Evolutionary conservation across 2,888 invertebrate species (phyloP).

Genomic region (Andrena marginata): DNA sequence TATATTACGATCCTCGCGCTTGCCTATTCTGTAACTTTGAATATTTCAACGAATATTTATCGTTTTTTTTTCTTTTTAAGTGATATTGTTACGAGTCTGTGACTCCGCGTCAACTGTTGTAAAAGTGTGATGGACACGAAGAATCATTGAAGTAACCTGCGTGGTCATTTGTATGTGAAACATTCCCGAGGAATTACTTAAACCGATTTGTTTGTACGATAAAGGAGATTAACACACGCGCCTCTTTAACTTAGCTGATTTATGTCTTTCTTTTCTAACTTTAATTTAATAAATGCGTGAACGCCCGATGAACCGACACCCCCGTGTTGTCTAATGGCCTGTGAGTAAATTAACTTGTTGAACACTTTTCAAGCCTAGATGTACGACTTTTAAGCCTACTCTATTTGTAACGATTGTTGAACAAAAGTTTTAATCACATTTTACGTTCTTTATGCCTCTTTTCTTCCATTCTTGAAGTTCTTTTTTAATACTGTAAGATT

Average conservation of each 20-base stretch:
- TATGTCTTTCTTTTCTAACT: slow-evolving; percentile 5
- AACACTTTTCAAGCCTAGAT: slow-evolving; percentile 36
- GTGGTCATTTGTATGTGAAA: slow-evolving; percentile 35
- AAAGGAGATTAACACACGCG: background rate
- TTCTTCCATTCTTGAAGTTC: no score
- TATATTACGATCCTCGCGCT: slow-evolving; percentile 6
- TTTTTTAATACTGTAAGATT: no score
- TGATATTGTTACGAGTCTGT: slow-evolving; percentile 22
- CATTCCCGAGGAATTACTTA: slow-evolving; percentile 40
- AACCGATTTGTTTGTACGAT: slow-evolving; percentile 31
- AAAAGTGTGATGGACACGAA: slow-evolving; percentile 14
- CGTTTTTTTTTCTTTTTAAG: slow-evolving; percentile 33
- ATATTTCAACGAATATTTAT: slow-evolving; percentile 40
- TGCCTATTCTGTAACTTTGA: slow-evolving; percentile 17
- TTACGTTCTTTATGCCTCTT: slow-evolving; percentile 23
- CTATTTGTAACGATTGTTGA: slow-evolving; percentile 52
- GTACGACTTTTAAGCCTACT: slow-evolving; percentile 35
- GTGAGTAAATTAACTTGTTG: slow-evolving; percentile 40
- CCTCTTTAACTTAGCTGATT: slow-evolving; percentile 1
- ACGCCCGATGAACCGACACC: slow-evolving; percentile 5
- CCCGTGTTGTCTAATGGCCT: slow-evolving; percentile 30
- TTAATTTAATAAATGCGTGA: slow-evolving; percentile 24
- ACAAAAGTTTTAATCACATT: slow-evolving; percentile 45
- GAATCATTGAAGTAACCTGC: slow-evolving; percentile 8
- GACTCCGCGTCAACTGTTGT: background rate